Evolutionary conservation across 2,113 vertebrate genomes (phyloP), one percentile per base, ranked within the genome.

Genomic region (Galeopterus variegatus): DNA sequence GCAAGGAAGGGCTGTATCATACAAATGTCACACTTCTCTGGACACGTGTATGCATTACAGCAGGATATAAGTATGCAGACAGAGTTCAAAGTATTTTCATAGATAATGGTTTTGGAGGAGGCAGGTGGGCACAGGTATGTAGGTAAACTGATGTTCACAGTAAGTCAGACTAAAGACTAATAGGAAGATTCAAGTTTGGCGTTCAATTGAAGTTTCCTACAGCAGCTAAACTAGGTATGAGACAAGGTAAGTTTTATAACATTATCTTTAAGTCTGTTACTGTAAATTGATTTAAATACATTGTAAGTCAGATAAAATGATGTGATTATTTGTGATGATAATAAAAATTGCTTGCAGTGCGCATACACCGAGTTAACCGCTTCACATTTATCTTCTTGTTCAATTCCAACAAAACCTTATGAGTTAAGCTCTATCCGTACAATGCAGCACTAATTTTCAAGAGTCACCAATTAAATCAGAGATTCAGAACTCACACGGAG

Each of bases 71-170:
- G 23, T 5, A 82, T 10, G 36, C 15, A 26, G 54, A 10, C 26
- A 8, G 56, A 33, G 2, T 14, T 8, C 52, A 12, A 24, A 36
- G 11, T 23, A 28, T 31, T 1, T 6, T 58, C 23, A 19, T 17
- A 54, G 5, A 5, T 41, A 31, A 5, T 26, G 3, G 3, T 28
- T 75, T 14, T 26, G 48, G 50, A 70, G 77, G 6, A 21, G 48
- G 88, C 48, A 10, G 41, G 41, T 41, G 41, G 41, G 41, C 41
- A 41, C 41, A 41, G 41, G 41, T 41, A 41, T 9, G 31, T 18
- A 41, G 36, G 13, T n/a, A 31, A 2, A 11, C 50, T 8, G 18
- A 3, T 23, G 52, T 5, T 10, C 10, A 1, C 0, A 18, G 26
- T 9, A 9, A 3, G 11, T 50, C 31, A 36, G 23, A 24, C 18